Base-by-base conservation (phyloP, 2,888 invertebrate species). In the Neoascia interrupta region DNA sequence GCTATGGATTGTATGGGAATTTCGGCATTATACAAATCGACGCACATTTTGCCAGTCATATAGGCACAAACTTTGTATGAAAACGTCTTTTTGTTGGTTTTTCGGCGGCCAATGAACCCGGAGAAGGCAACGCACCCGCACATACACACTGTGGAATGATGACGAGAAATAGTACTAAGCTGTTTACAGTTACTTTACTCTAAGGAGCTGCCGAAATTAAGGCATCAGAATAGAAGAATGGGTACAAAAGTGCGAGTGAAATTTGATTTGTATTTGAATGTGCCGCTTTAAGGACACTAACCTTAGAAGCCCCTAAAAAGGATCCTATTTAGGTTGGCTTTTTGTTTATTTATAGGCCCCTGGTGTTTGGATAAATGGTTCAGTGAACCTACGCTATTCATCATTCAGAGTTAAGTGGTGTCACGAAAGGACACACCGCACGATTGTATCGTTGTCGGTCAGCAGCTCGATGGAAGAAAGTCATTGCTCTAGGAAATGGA, bases 81-180 rank as follows among this genome's bases (percentile, higher is more conserved):
- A 75, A 75, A 63, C 61, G 61, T 8, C 28, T 45, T 39, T 26
- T 19, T 28, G 19, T 60, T 21, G n/a, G 15, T 31, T 53, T 69
- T 64, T 76, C 49, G 19, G 70, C 53, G 70, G 76, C 23, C 76
- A 54, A 39, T 76, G 76, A 76, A 76, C 76, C 76, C 76, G 72
- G 76, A 70, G 39, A 43, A 63, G 45, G 47, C 49, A 15, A 28
- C 51, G 28, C 15, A 15, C n/a, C 26, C 47, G 54, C 34, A 47
- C 31, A 31, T 31, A 6, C 8, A 31, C n/a, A 6, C 31, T 31
- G 8, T 8, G 31, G 3, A 5, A 6, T 3, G 31, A 31, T 6
- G 31, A 6, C 4, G 31, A 18, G 63, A 39, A 37, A 51, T 37
- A 31, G 31, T 31, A 45, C 47, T 64, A 70, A 76, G 70, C 70